Base-by-base conservation (phyloP, 1,140 invertebrate species). In the Ceratitis capitata region DNA sequence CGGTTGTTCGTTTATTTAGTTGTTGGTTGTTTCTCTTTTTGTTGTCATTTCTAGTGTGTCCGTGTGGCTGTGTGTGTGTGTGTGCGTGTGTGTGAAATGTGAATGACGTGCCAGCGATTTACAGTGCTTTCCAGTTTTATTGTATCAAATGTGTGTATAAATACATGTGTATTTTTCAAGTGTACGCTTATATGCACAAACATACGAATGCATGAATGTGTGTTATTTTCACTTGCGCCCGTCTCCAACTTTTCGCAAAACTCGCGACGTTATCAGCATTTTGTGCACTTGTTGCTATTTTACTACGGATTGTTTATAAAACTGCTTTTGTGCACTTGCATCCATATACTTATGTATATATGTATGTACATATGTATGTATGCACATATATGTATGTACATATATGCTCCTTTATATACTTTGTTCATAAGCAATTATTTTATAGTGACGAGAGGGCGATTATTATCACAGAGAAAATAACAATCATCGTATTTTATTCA, bases 31-130 rank as follows among this genome's bases (percentile, higher is more conserved):
- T 42, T 7, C 23, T 45, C 39, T 23, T 47, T 26, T 78, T 47
- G 35, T 26, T 47, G 12, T 78, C n/a, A 39, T 78, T 78, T 74
- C 7, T n/a, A 39, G 32, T 78, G 19, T 61, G 56, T 61, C n/a
- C n/a, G n/a, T n/a, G n/a, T n/a, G n/a, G n/a, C n/a, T n/a, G n/a
- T n/a, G n/a, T n/a, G n/a, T n/a, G 7, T 61, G 29, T 53, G 5
- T 26, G 5, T 61, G 23, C 56, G 56, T 7, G 26, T 61, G 56
- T 78, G 39, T 78, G 39, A 78, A 78, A 78, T 78, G n/a, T n/a
- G 39, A 32, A 78, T 78, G 69, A 78, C 69, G 69, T 39, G 69
- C 45, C 69, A 78, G 69, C 69, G 42, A 42, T 78, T 78, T 78
- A 23, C 35, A 78, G 39, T 26, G 42, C n/a, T 78, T 78, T 45